Evolutionary conservation across 2,113 vertebrate genomes (phyloP).

Genomic region (Mirounga angustirostris): DNA sequence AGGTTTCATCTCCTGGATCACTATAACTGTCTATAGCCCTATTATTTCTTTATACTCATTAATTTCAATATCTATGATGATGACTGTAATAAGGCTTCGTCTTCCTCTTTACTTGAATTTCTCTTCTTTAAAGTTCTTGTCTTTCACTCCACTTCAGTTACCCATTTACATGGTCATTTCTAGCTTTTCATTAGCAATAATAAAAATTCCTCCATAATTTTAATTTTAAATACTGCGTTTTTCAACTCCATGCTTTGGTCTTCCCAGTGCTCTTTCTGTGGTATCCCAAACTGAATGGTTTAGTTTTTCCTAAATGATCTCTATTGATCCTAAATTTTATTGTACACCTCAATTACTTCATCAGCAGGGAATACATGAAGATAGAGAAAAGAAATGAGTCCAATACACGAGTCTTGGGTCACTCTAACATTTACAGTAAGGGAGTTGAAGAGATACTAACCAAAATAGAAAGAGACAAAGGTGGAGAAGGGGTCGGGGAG

Average conservation of each 20-base stretch:
- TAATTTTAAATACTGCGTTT: neutral
- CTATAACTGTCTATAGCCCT: neutral
- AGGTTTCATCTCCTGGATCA: neutral
- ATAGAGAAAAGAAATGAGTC: neutral
- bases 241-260: neutral
- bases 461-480: neutral
- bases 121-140: neutral
- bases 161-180: neutral
- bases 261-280: neutral
- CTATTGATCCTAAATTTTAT: neutral
- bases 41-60: neutral
- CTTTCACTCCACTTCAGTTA: neutral
- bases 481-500: neutral
- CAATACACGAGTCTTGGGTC: neutral
- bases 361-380: neutral
- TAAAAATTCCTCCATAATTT: neutral
- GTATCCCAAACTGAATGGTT: neutral
- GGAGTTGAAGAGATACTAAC: too few relatives aligned
- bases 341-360: neutral
- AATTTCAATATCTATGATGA: neutral
- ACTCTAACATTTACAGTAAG: neutral
- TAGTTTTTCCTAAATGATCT: neutral
- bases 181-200: neutral
- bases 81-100: neutral
- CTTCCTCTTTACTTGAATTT: neutral